These are phyloP conservation scores for Meta bourneti DNA, from an alignment of 2,888 invertebrate species.

Conservation along the genomic window DNA sequence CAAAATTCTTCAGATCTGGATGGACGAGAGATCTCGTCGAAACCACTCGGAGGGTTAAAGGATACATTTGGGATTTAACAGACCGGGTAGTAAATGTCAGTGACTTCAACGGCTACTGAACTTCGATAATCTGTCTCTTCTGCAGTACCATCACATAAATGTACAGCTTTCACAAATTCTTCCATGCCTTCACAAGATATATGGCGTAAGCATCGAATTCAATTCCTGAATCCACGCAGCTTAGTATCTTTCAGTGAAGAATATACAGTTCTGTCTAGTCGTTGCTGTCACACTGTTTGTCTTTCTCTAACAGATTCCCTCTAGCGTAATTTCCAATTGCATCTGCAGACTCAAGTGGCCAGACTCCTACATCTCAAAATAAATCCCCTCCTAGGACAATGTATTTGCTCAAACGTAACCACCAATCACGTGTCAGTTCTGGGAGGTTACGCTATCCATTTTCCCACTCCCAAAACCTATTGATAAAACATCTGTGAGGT, in stretches of 20 bases:
- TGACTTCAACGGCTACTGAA: too few species aligned
- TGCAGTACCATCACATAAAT: not conserved
- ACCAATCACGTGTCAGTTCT: not conserved
- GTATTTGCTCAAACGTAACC: not conserved
- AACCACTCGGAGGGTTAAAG: too few species aligned
- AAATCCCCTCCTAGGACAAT: not conserved
- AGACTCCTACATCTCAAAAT: not conserved
- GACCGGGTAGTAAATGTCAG: too few species aligned
- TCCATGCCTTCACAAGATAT: not conserved
- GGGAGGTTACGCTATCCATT: not conserved
- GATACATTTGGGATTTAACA: too few species aligned
- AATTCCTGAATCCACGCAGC: not conserved
- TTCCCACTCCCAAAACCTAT: not conserved
- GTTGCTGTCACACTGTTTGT: not conserved
- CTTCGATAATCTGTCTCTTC: not conserved
- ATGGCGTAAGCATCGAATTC: not conserved
- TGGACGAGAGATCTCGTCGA: too few species aligned
- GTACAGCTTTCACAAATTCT: not conserved
- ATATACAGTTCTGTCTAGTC: not conserved
- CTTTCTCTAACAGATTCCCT: not conserved
- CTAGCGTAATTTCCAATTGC: not conserved
- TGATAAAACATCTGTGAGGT: not conserved
- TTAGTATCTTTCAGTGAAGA: not conserved
- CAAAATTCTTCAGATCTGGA: too few species aligned
- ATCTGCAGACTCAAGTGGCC: not conserved